Evolutionary conservation across 2,888 invertebrate genomes (phyloP), one percentile per base, ranked within the genome.

Genomic region (Parnassius glacialis): DNA sequence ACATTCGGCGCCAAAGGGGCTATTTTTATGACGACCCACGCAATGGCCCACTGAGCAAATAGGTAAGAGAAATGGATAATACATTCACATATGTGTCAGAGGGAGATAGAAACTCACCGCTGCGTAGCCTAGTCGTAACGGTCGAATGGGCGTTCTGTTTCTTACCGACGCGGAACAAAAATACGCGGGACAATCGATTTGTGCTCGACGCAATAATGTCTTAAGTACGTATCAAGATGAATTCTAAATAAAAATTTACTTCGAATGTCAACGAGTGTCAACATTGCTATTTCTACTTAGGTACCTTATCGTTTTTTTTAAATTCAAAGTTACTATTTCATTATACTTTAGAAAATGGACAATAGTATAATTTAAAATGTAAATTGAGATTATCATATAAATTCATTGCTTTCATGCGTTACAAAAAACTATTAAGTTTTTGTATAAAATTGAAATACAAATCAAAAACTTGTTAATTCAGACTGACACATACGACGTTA

Each of bases 81-180:
- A 78, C 76, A 74, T 72, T 74, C 74, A 82, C 85, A 87, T 85
- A 84, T 84, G 84, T 85, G 88, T 79, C 74, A 83, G 89, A 90
- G 76, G 70, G 83, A 80, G 91, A 90, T 75, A 78, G 83, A 50
- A 25, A 76, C 81, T 79, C 84, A 84, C 83, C 84, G 87, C 86
- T 88, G 81, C 87, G 87, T 83, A 80, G 83, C 82, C 83, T 85
- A 89, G 87, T 87, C 90, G 90, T 90, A 90, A 91, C 91, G 91
- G 90, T 91, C 91, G 90, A 91, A 90, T 91, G 91, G 91, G 91
- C 91, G 91, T 90, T 90, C 90, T 90, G 88, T 87, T 90, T 90
- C 90, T 91, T 91, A 90, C 90, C 88, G 86, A 87, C 86, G 84
- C 86, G 84, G 85, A 85, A 89, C 90, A 91, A 90, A 91, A 90